A percentile compares a stretch with the other conserved stretches of the same genome.
phyloP scores from a whole-genome alignment of 2,888 invertebrate species.

The Augiades crinisus region DNA sequence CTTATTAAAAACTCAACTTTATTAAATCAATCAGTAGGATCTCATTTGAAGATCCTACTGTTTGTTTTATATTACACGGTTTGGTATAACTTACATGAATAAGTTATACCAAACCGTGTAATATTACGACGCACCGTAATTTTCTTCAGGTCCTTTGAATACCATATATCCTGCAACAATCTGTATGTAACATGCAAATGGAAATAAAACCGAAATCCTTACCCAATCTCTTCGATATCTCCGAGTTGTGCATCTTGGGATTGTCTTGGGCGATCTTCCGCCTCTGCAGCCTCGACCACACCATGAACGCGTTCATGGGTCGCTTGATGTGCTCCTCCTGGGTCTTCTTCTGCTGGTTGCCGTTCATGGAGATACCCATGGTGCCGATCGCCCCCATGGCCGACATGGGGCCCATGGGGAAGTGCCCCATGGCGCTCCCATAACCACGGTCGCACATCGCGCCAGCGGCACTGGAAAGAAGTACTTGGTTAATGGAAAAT shows the following conservation, averaged over 20 bases:
- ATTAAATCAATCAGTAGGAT: no score
- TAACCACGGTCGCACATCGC: constrained; percentile 87
- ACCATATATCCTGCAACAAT: no score
- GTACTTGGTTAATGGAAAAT: no score
- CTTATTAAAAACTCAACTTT: no score
- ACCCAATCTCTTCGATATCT: constrained; percentile 96
- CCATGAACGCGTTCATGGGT: constrained; percentile 99
- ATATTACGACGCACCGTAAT: no score
- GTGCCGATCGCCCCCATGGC: constrained; percentile 76
- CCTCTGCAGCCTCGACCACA: constrained; percentile 96
- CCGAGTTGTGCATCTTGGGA: constrained; percentile 99
- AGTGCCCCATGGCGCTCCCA: constrained; percentile 82
- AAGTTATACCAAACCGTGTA: no score
- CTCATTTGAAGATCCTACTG: no score
- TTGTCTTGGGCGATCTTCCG: constrained; percentile 98
- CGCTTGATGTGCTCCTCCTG: constrained; percentile 96
- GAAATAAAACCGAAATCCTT: constrained; percentile 51
- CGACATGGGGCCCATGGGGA: constrained; percentile 77
- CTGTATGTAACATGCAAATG: no score
- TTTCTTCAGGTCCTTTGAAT: no score
- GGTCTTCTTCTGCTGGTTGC: constrained; percentile 76
- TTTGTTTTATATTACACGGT: no score
- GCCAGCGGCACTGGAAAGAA: constrained; percentile 88
- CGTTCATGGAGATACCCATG: constrained; percentile 79
- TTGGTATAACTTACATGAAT: no score